A percentile compares a stretch with the other conserved stretches of the same genome.
phyloP scores from a whole-genome alignment of 1,140 invertebrate species.

The Dendrolimus punctatus region DNA sequence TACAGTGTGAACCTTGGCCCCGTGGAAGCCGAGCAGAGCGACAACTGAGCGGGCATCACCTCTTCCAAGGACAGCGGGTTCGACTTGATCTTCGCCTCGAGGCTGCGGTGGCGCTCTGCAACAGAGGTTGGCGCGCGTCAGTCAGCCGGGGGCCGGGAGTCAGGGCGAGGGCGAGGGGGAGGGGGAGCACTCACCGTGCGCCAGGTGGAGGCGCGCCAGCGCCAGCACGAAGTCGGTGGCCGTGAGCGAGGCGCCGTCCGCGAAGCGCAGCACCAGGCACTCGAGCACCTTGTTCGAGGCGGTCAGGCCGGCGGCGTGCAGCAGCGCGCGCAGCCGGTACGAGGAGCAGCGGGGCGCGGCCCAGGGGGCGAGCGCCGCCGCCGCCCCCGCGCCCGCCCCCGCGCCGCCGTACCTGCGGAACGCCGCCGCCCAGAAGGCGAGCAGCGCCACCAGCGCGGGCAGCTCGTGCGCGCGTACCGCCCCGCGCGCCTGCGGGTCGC shows the following conservation, averaged over 20 bases:
- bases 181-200: slow-evolving; percentile 74
- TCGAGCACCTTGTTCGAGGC: slow-evolving; percentile 84
- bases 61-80: slow-evolving; percentile 83
- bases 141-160: too few relatives aligned
- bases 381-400: slow-evolving; percentile 60
- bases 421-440: slow-evolving; percentile 37
- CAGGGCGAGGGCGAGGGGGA: neutral
- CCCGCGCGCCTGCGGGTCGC: slow-evolving; percentile 57
- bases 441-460: slow-evolving; percentile 35
- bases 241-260: slow-evolving; percentile 74
- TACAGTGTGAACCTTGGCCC: neutral
- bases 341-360: slow-evolving; percentile 73
- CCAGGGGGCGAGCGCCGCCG: slow-evolving; percentile 72
- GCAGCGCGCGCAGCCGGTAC: slow-evolving; percentile 76
- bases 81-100: slow-evolving; percentile 82
- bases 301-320: slow-evolving; percentile 80
- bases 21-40: neutral
- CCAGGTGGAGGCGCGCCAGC: slow-evolving; percentile 80
- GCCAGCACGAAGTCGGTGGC: slow-evolving; percentile 80
- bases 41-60: slow-evolving; percentile 51
- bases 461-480: slow-evolving; percentile 27
- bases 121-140: slow-evolving; percentile 16
- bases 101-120: slow-evolving; percentile 79
- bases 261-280: slow-evolving; percentile 79
- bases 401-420: slow-evolving; percentile 66